phyloP scores from a whole-genome alignment of 2,113 vertebrate genomes.

The Rhinopomastus cyanomelas region DNA sequence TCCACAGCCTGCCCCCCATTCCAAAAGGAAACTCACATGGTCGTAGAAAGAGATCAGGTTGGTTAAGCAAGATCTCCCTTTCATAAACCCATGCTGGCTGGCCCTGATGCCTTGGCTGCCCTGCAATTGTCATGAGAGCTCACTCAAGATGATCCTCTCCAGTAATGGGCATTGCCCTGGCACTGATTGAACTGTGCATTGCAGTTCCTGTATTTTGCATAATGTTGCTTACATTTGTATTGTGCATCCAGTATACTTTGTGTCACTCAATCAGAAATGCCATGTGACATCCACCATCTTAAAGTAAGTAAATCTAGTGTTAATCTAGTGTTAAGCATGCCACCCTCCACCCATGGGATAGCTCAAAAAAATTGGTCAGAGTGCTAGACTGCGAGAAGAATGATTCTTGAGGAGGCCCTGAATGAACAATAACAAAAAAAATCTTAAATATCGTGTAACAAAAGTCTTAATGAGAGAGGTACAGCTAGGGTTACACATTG shows the following conservation, averaged over 20 bases:
- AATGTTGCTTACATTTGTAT: fast-evolving
- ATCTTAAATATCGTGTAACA: not conserved
- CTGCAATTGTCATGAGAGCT: no score
- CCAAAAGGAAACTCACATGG: no score
- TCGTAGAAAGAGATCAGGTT: no score
- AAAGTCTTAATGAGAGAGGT: not conserved
- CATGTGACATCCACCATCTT: not conserved
- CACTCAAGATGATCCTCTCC: no score
- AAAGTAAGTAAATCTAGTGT: not conserved
- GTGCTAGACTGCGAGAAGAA: not conserved
- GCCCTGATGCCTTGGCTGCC: no score
- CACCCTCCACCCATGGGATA: not conserved
- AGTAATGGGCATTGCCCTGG: not conserved
- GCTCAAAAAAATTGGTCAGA: not conserved
- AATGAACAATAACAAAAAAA: no score
- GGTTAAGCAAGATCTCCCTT: no score
- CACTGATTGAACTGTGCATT: not conserved
- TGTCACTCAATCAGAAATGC: not conserved
- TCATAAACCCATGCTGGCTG: no score
- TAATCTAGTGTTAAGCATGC: not conserved
- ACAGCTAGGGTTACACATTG: not conserved
- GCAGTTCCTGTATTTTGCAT: not conserved
- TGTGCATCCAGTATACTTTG: not conserved
- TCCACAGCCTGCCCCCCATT: no score
- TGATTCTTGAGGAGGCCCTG: not conserved